Percentiles rank a stretch among this genome's conserved stretches.
phyloP scores from a whole-genome alignment of 2,888 invertebrate genomes.

The Pseudococcus viburni region DNA sequence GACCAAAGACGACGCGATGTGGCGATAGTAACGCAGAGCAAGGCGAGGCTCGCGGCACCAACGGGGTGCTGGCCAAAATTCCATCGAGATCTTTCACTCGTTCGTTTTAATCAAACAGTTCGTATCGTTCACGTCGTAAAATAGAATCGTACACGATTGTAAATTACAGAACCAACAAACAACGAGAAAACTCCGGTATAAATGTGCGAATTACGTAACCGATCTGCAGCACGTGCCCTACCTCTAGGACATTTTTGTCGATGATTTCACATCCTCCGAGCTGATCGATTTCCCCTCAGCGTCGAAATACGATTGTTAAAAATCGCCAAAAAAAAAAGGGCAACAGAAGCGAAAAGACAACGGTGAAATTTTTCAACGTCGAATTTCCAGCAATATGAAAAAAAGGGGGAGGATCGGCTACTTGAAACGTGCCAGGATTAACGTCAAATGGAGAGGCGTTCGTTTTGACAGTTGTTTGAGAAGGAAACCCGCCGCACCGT shows the following conservation, averaged over 20 bases:
- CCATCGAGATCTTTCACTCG: background rate
- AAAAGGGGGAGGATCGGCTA: slow-evolving; percentile 6
- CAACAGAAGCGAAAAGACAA: background rate
- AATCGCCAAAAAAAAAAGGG: background rate
- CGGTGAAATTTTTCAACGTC: slow-evolving; percentile 22
- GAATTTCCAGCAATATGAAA: background rate
- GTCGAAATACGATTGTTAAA: background rate
- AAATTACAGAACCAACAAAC: background rate
- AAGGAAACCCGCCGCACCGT: background rate
- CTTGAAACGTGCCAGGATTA: slow-evolving; percentile 33
- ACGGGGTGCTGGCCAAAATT: background rate
- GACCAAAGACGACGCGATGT: background rate
- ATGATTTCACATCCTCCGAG: no score
- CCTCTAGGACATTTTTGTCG: no score
- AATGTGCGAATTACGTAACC: background rate
- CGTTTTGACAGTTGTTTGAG: slow-evolving; percentile 35
- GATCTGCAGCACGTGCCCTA: no score
- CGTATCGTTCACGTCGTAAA: background rate
- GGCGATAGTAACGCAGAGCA: background rate
- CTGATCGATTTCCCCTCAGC: background rate
- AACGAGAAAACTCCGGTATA: background rate
- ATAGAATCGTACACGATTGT: background rate
- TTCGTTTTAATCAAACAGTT: background rate
- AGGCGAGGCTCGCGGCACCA: background rate
- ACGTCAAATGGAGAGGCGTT: slow-evolving; percentile 42